These are phyloP conservation scores for Illadopsis cleaveri DNA, from an alignment of 2,113 vertebrate species.

Conservation along the genomic window DNA sequence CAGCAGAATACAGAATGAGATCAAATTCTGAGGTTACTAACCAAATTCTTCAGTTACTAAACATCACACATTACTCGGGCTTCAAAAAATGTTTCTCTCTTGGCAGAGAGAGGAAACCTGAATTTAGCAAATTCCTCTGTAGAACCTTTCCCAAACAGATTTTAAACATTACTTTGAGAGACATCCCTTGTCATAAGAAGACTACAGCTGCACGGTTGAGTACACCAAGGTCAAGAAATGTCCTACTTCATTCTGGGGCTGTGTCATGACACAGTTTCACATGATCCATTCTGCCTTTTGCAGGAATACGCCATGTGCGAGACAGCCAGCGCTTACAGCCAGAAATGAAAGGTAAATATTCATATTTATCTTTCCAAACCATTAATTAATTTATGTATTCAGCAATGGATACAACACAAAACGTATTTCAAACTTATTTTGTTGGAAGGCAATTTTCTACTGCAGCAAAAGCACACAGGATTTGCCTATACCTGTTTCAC, in stretches of 20 bases:
- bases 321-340: neutral
- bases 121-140: neutral
- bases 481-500: neutral
- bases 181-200: neutral
- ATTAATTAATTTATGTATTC: neutral
- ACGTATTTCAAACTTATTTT: neutral
- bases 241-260: conserved; percentile 8
- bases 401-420: neutral
- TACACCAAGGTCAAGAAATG: conserved; percentile 33
- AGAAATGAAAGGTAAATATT: neutral
- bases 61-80: neutral
- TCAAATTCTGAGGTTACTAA: neutral
- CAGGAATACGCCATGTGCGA: rapidly evolving
- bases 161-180: neutral
- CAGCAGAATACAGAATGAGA: neutral
- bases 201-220: neutral
- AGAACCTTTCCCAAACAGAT: neutral
- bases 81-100: neutral
- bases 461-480: neutral
- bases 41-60: neutral
- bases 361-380: neutral
- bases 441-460: neutral
- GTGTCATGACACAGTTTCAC: conserved; percentile 7
- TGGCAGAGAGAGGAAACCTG: neutral
- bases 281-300: neutral